A percentile compares a stretch with the other conserved stretches of the same genome.
Evolutionary conservation across 2,797 vertebrate genomes (phyloP).

Genomic region (Smutsia temminckii): DNA sequence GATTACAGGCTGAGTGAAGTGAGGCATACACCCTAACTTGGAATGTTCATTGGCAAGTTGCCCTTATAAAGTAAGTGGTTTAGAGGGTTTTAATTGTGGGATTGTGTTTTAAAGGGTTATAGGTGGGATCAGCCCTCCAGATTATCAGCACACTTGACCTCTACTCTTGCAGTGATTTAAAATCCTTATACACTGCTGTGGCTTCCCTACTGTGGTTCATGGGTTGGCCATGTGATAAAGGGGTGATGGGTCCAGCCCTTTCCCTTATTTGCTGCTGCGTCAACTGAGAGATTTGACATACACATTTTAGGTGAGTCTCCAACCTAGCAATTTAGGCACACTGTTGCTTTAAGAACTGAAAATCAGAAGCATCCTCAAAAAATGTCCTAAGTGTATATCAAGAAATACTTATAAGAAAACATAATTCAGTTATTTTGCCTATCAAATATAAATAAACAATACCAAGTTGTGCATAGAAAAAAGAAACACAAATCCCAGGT

Average conservation of each 20-base stretch:
- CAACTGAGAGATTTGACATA: background rate
- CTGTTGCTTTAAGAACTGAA: background rate
- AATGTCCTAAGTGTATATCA: background rate
- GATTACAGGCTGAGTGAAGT: background rate
- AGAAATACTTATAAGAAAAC: slow-evolving; percentile 36
- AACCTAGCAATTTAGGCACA: background rate
- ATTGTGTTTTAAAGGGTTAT: background rate
- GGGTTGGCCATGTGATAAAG: background rate
- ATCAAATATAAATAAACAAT: background rate
- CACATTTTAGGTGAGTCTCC: background rate
- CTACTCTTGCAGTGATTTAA: background rate
- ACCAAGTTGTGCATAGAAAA: background rate
- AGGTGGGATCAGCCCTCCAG: background rate
- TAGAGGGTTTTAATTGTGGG: no score
- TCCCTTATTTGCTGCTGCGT: background rate
- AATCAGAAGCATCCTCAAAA: background rate
- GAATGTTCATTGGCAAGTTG: background rate
- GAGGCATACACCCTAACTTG: background rate
- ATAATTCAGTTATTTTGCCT: background rate
- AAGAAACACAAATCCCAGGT: background rate
- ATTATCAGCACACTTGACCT: background rate
- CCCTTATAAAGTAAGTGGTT: background rate
- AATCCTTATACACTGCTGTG: background rate
- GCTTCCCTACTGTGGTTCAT: background rate
- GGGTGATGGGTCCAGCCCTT: background rate